phyloP scores from a whole-genome alignment of 2,113 vertebrate genomes.

The Furnarius figulus region DNA sequence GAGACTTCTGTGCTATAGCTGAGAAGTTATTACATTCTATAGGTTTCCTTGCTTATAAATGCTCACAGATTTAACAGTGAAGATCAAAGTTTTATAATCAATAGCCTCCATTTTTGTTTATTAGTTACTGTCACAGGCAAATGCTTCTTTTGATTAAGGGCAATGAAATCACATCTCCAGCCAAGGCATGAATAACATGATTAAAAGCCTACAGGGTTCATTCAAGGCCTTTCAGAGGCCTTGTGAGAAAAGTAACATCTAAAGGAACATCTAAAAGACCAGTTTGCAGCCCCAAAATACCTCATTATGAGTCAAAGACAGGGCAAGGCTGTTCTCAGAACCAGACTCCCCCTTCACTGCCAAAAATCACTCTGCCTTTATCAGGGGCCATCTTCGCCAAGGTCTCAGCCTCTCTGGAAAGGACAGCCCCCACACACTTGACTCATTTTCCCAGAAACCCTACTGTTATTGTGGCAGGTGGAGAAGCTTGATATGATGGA shows the following conservation, averaged over 20 bases:
- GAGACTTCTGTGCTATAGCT: not conserved
- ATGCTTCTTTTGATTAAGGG: not conserved
- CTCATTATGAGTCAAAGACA: not conserved
- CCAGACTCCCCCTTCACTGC: not conserved
- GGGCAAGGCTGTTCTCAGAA: not conserved
- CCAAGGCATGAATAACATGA: not conserved
- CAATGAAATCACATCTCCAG: not conserved
- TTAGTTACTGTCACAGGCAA: conserved; percentile 13
- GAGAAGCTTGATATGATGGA: not conserved
- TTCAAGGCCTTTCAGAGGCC: not conserved
- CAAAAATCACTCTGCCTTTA: not conserved
- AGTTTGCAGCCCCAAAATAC: not conserved
- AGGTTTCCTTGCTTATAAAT: not conserved
- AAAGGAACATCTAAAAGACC: not conserved
- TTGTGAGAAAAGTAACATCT: not conserved
- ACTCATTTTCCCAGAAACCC: not conserved
- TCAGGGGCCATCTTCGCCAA: not conserved
- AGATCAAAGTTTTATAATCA: conserved; percentile 15
- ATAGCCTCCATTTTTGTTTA: conserved; percentile 3
- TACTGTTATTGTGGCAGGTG: not conserved
- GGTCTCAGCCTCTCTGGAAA: not conserved
- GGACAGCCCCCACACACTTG: accelerated
- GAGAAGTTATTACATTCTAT: not conserved
- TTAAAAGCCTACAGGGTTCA: not conserved
- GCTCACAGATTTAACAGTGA: not conserved